Conservation (phyloP, 2,113 vertebrate species). For the Lichenostomus cassidix region DNA sequence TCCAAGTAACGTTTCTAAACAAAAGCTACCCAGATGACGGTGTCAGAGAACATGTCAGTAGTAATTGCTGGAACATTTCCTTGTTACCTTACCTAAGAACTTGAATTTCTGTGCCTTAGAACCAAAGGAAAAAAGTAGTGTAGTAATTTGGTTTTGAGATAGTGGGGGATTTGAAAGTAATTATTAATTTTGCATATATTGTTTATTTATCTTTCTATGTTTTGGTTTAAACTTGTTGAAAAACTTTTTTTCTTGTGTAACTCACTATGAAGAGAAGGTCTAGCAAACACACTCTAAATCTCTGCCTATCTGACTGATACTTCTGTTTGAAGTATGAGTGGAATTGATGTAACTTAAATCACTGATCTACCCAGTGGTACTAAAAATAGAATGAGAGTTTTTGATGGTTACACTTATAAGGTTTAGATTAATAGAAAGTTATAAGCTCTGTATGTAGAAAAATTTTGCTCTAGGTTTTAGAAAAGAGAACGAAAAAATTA, state of each 20-base stretch:
- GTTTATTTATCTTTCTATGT: neutral
- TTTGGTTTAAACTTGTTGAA: neutral
- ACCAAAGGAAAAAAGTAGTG: neutral
- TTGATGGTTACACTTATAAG: neutral
- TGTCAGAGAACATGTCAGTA: neutral
- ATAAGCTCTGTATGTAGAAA: neutral
- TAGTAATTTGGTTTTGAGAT: slow-evolving; percentile 12
- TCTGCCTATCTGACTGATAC: neutral
- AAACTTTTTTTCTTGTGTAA: neutral
- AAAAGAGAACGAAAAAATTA: neutral
- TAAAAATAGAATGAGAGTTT: neutral
- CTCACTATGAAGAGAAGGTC: neutral
- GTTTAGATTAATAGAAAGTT: neutral
- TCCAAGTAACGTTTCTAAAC: neutral
- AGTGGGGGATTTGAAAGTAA: neutral
- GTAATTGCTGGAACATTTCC: neutral
- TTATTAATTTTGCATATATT: neutral
- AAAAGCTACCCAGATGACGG: neutral
- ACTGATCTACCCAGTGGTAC: neutral
- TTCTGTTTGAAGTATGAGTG: neutral
- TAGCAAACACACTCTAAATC: neutral
- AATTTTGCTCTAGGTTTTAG: neutral
- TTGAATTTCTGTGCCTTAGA: neutral
- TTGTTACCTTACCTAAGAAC: neutral
- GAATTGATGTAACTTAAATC: neutral